Conservation (phyloP, 2,113 vertebrate genomes). For the Gambusia holbrooki region DNA sequence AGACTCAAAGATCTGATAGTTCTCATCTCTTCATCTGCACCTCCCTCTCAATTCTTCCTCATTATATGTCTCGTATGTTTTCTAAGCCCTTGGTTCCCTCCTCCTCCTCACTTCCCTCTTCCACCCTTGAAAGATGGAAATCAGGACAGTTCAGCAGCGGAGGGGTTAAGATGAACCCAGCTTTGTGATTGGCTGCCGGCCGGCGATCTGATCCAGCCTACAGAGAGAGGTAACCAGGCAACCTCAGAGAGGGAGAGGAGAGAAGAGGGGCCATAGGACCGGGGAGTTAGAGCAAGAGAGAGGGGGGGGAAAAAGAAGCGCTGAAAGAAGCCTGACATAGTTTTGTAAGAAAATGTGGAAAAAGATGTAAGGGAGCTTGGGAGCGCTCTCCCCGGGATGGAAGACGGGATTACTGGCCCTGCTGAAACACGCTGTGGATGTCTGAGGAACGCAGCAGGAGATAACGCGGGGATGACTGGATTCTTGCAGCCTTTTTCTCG, state of each 20-base stretch:
- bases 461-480: conserved; percentile 67
- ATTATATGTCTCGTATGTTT: conserved; percentile 46
- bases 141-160: conserved; percentile 77
- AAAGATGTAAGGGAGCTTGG: conserved; percentile 78
- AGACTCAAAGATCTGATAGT: conserved; percentile 17
- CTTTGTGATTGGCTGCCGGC: conserved; percentile 79
- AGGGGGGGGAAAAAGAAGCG: conserved; percentile 49
- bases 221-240: conserved; percentile 87
- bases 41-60: conserved; percentile 23
- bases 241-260: conserved; percentile 78
- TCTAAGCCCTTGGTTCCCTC: conserved; percentile 32
- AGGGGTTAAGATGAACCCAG: conserved; percentile 78
- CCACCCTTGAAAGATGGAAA: conserved; percentile 76
- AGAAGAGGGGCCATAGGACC: conserved; percentile 48
- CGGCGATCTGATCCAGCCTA: conserved; percentile 77
- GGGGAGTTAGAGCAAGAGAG: conserved; percentile 43
- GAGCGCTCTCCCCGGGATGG: conserved; percentile 74
- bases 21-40: conserved; percentile 8
- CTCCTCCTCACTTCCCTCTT: neutral
- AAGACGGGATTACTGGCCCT: conserved; percentile 78
- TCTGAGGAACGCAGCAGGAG: conserved; percentile 58
- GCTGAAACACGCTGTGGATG: conserved; percentile 70
- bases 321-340: conserved; percentile 76
- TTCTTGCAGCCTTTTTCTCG: conserved; percentile 72
- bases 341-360: conserved; percentile 67